Conservation (phyloP, 2,113 vertebrate species). For the Lophochroa leadbeateri region DNA sequence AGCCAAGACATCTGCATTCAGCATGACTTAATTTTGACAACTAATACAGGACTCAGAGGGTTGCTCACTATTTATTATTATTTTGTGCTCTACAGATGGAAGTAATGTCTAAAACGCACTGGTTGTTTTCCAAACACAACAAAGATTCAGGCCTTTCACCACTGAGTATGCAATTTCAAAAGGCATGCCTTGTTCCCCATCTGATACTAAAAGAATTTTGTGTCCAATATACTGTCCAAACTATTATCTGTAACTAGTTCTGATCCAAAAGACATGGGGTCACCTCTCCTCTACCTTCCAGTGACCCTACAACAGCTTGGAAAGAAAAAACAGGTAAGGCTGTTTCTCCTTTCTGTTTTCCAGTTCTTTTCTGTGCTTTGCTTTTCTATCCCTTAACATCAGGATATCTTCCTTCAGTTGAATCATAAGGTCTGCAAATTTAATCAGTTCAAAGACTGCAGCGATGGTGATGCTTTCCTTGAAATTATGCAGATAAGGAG, state of each 20-base stretch:
- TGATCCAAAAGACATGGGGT: neutral
- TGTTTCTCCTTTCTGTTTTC: neutral
- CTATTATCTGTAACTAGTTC: neutral
- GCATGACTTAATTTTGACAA: neutral
- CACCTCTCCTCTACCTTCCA: neutral
- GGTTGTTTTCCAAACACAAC: constrained; percentile 16
- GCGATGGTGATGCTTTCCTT: neutral
- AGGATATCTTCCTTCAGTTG: neutral
- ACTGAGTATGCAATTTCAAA: neutral
- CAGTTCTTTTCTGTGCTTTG: neutral
- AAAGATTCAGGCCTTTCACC: neutral
- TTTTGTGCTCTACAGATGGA: constrained; percentile 36
- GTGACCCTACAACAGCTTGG: neutral
- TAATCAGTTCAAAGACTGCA: neutral
- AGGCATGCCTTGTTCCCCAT: neutral
- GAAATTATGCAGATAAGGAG: neutral
- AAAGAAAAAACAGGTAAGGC: neutral
- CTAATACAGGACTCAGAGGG: neutral
- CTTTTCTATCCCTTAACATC: neutral
- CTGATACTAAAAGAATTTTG: neutral
- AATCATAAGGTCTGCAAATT: neutral
- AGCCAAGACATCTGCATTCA: constrained; percentile 36
- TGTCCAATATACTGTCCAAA: neutral
- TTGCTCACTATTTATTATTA: neutral
- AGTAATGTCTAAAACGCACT: neutral